phyloP scores from a whole-genome alignment of 1,140 invertebrate genomes.

The Diabrotica undecimpunctata region DNA sequence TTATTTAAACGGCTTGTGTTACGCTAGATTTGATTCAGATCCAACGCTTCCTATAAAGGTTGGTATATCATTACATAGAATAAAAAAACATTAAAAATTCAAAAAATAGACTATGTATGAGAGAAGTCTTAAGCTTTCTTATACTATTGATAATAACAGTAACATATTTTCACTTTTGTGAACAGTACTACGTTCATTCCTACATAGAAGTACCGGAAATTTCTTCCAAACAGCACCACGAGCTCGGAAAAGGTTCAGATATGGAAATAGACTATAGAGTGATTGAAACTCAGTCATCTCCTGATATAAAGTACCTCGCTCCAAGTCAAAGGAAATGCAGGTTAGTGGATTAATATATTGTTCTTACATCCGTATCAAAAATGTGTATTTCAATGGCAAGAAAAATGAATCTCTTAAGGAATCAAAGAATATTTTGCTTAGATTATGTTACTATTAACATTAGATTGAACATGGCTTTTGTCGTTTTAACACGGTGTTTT shows the following conservation, averaged over 20 bases:
- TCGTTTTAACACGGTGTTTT: no score
- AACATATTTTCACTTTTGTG: not conserved
- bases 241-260: slow-evolving; percentile 48
- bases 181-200: slow-evolving; percentile 56
- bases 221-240: slow-evolving; percentile 36
- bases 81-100: slow-evolving; percentile 12
- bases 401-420: no score
- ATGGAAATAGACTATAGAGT: slow-evolving; percentile 51
- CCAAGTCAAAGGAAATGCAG: slow-evolving; percentile 50
- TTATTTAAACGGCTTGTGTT: slow-evolving; percentile 54
- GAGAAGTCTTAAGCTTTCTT: no score
- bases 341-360: not conserved
- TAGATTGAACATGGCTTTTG: no score
- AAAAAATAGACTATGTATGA: not conserved
- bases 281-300: slow-evolving; percentile 50
- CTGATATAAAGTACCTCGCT: slow-evolving; percentile 45
- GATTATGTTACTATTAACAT: no score
- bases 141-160: no score
- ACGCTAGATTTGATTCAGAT: slow-evolving; percentile 49
- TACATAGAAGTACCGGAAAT: slow-evolving; percentile 54
- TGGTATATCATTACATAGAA: slow-evolving; percentile 25
- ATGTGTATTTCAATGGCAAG: no score
- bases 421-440: no score
- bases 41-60: slow-evolving; percentile 41
- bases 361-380: no score